Evolutionary conservation across 2,113 vertebrate genomes (phyloP).

Genomic region (Lepidothrix coronata): DNA sequence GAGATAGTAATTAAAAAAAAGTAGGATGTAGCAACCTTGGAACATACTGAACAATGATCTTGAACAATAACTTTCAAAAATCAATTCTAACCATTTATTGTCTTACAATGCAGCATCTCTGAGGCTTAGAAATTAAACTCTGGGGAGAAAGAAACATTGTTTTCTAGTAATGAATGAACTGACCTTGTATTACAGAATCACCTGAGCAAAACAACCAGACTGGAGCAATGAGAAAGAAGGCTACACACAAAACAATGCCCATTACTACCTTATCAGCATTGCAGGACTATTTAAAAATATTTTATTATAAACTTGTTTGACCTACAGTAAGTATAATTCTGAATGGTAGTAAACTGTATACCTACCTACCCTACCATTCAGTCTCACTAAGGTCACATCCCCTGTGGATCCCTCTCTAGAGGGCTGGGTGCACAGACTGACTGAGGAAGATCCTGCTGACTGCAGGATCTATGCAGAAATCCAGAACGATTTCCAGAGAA

Average conservation of each 20-base stretch:
- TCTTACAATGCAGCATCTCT: background rate
- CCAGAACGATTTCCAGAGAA: background rate
- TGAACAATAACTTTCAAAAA: background rate
- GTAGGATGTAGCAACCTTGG: background rate
- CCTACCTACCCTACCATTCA: background rate
- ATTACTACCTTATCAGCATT: background rate
- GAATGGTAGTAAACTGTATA: background rate
- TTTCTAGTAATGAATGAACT: background rate
- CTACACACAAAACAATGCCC: background rate
- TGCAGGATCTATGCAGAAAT: background rate
- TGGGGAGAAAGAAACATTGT: background rate
- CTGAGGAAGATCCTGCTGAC: background rate
- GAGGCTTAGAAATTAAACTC: background rate
- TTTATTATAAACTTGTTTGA: background rate
- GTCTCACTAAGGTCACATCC: background rate
- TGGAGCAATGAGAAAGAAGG: background rate
- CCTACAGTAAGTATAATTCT: background rate
- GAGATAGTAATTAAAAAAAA: background rate
- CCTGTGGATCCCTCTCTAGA: background rate
- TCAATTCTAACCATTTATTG: background rate
- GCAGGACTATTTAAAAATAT: background rate
- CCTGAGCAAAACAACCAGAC: background rate
- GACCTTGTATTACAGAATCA: background rate
- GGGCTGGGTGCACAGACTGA: fast-evolving
- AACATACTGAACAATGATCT: background rate